Evolutionary conservation across 2,113 vertebrate species (phyloP).

Genomic region (Circaetus gallicus): DNA sequence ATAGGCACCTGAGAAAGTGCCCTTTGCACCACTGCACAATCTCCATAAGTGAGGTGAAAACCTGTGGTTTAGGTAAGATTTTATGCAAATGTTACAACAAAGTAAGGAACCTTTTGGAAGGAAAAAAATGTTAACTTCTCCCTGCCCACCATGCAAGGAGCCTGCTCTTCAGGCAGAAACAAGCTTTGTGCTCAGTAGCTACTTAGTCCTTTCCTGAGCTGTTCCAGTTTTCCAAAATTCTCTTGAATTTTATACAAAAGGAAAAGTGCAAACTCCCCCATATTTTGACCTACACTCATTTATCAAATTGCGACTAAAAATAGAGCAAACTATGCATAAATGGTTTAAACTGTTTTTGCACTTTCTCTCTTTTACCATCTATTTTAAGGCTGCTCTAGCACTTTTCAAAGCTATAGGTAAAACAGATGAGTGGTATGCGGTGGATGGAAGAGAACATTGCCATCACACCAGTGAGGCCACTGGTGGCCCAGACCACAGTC

Average conservation of each 20-base stretch:
- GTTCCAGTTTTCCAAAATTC: not conserved
- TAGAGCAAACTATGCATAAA: not conserved
- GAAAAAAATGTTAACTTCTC: not conserved
- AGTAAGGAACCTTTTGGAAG: not conserved
- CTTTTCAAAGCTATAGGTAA: not conserved
- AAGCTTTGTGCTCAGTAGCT: not conserved
- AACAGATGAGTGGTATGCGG: not conserved
- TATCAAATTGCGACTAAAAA: conserved; percentile 17
- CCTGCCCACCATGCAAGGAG: rapidly evolving
- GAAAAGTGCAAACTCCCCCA: not conserved
- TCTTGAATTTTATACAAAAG: not conserved
- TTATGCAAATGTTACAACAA: not conserved
- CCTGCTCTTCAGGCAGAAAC: not conserved
- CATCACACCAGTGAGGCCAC: not conserved
- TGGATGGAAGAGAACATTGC: not conserved
- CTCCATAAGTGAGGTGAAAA: not conserved
- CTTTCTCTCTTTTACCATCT: not conserved
- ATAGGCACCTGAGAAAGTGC: not conserved
- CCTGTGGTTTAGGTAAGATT: not conserved
- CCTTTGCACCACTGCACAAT: not conserved
- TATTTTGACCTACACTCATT: conserved; percentile 36
- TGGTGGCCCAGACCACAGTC: not conserved
- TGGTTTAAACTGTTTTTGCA: not conserved
- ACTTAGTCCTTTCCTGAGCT: not conserved
- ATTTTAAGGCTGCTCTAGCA: not conserved